Base-by-base conservation (phyloP, 23 tunicate genomes). In the Trididemnum miniatum region DNA sequence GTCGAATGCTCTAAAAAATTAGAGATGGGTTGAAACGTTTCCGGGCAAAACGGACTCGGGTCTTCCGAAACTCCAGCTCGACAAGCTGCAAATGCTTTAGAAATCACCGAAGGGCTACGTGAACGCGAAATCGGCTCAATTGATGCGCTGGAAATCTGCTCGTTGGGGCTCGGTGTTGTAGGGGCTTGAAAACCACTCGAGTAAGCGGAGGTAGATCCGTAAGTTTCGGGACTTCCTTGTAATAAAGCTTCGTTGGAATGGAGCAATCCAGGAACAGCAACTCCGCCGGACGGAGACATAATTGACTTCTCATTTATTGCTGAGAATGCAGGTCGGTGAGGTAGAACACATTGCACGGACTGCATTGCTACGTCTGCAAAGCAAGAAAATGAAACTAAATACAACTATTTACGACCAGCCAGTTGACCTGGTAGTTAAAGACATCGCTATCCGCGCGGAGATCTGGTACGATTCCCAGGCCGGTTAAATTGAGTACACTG, bases 291-390 rank as follows among this genome's bases (percentile, higher is more conserved):
- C 18, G 28, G 79, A 31, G 23, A 31, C 57, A 73, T 20, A 37
- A 23, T n/a, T 39, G 79, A 2, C 5, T 22, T 39, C n/a, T 69
- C 75, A 33, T 9, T 31, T 37, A 69, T 5, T 59, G 69, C 51
- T 27, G 60, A 28, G 30, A 64, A 29, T 3, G 49, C 78, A 33
- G 81, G 36, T 35, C 74, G 79, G 18, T 35, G 54, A 39, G 81
- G 87, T 26, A 37, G 24, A 25, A 73, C 22, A 51, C 59, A 83
- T 37, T 83, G 87, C 33, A 83, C 60, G 33, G 87, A 83, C 2
- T 82, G 78, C 86, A 82, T 82, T 51, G 39, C 33, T 35, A 39
- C 2, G 59, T 59, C 71, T 78, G 71, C 18, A 54, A 71, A 34
- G 32, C 4, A 32, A 71, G 32, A 71, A 71, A n/a, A n/a, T n/a